Percentiles rank a stretch among this genome's conserved stretches.
These are phyloP conservation scores for Buteo buteo DNA, from an alignment of 2,113 vertebrate species.

Conservation along the genomic window DNA sequence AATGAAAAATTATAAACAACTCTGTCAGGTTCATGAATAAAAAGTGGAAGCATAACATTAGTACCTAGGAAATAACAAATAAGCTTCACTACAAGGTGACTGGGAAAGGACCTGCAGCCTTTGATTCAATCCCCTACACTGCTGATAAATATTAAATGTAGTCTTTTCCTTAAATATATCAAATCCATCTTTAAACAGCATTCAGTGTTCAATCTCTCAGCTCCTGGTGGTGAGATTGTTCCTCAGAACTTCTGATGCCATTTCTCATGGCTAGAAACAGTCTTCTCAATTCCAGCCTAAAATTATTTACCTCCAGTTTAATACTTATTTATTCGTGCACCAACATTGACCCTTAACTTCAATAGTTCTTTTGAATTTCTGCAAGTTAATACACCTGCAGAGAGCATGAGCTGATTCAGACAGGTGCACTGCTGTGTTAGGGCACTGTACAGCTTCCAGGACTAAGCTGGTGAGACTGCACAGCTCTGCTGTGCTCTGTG, in stretches of 20 bases:
- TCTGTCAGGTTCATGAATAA: neutral
- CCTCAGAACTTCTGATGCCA: neutral
- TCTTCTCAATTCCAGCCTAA: neutral
- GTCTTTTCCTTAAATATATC: neutral
- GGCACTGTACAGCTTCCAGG: neutral
- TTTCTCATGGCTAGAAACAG: neutral
- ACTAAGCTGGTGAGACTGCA: neutral
- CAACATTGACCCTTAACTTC: neutral
- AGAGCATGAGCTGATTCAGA: neutral
- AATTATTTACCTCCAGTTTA: neutral
- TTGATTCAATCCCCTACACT: neutral
- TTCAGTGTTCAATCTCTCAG: neutral
- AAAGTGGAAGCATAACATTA: neutral
- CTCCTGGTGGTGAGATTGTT: neutral
- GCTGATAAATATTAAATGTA: neutral
- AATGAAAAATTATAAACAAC: neutral
- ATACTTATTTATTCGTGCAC: neutral
- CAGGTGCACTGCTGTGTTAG: accelerated
- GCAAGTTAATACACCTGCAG: neutral
- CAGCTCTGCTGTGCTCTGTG: neutral
- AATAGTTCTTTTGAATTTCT: neutral
- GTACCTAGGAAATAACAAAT: neutral
- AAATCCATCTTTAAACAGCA: neutral
- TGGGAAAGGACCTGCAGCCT: neutral
- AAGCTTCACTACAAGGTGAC: neutral